A percentile compares a stretch with the other conserved stretches of the same genome.
phyloP scores from a whole-genome alignment of 30 jellyfish, hydroid and myxozoan species.

The Morbakka virulenta region DNA sequence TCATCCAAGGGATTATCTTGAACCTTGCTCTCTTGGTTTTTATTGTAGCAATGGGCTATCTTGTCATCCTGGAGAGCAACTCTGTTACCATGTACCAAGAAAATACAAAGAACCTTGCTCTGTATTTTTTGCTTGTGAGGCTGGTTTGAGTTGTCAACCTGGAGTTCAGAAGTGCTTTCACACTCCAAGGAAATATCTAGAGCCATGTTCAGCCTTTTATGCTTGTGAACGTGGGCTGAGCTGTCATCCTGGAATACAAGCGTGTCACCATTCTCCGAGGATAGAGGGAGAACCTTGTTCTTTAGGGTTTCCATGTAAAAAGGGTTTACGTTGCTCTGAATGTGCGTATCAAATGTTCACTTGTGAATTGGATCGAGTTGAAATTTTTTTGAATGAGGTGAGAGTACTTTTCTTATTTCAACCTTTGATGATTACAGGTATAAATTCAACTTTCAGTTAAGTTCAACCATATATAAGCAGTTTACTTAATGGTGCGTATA shows the following conservation, averaged over 20 bases:
- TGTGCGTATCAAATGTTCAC: background rate
- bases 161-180: background rate
- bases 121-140: background rate
- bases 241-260: background rate
- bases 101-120: background rate
- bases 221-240: background rate
- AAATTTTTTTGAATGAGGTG: background rate
- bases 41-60: background rate
- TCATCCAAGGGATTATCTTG: background rate
- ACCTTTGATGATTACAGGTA: too few relatives aligned
- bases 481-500: too few relatives aligned
- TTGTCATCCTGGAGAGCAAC: background rate
- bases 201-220: background rate
- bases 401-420: too few relatives aligned
- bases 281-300: background rate
- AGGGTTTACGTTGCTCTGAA: background rate
- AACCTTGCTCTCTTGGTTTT: background rate
- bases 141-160: background rate
- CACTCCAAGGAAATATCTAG: background rate
- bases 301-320: background rate
- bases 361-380: background rate
- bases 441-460: too few relatives aligned
- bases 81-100: background rate
- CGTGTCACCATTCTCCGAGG: background rate
- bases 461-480: too few relatives aligned